Conservation (phyloP, 2,797 vertebrate species). For the Ispidina lecontei region DNA sequence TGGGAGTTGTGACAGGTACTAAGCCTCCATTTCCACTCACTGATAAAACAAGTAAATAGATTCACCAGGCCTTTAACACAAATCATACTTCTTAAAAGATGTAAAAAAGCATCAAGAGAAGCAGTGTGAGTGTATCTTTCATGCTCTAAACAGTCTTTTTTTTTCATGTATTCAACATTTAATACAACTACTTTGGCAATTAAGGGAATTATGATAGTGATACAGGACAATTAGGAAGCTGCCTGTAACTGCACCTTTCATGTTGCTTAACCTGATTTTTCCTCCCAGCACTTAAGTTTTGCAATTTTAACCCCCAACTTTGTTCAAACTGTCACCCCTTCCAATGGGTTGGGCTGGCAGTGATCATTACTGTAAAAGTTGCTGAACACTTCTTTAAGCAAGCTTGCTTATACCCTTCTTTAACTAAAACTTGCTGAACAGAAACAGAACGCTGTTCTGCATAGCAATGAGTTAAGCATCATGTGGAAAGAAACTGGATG, state of each 20-base stretch:
- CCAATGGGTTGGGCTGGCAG: background rate
- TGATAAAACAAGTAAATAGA: background rate
- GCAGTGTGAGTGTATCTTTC: background rate
- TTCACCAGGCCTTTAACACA: background rate
- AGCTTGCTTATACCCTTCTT: background rate
- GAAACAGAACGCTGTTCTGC: background rate
- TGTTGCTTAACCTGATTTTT: background rate
- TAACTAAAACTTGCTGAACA: background rate
- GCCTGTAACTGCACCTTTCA: background rate
- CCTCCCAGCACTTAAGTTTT: background rate
- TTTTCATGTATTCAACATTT: background rate
- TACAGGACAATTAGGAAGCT: background rate
- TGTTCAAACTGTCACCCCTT: background rate
- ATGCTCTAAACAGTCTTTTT: background rate
- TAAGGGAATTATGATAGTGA: background rate
- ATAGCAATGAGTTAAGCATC: background rate
- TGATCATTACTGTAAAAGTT: background rate
- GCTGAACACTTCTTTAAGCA: background rate
- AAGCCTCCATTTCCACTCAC: background rate
- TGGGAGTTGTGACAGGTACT: background rate
- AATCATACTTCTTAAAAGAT: background rate
- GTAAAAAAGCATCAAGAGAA: accelerated
- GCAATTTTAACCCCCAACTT: background rate
- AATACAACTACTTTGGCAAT: background rate
- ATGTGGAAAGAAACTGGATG: background rate